These are phyloP conservation scores for Regulus satrapa DNA, from an alignment of 2,113 vertebrate genomes.

Conservation along the genomic window DNA sequence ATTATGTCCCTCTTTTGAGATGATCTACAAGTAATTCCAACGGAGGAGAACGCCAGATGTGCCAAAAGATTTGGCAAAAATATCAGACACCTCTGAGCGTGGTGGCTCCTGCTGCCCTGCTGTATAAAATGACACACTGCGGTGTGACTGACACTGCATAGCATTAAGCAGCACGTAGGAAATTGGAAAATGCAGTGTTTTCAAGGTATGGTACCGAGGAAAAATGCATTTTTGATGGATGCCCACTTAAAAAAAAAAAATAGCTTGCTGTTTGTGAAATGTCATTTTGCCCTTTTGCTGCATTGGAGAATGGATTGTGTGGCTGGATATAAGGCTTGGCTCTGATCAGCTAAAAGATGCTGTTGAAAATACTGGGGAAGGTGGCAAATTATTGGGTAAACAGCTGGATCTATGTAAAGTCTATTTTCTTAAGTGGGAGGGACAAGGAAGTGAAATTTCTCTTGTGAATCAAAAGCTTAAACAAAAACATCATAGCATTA, in stretches of 20 bases:
- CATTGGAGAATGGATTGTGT: not conserved
- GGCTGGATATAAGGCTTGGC: not conserved
- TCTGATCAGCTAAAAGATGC: not conserved
- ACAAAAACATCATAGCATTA: not conserved
- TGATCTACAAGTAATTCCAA: constrained; percentile 76
- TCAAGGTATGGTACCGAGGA: not conserved
- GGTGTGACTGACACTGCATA: constrained; percentile 48
- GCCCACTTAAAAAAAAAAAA: not conserved
- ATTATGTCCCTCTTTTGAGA: constrained; percentile 69
- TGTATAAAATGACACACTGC: constrained; percentile 51
- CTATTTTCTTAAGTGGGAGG: not conserved
- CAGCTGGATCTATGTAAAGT: not conserved
- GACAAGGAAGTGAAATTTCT: not conserved
- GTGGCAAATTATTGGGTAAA: not conserved
- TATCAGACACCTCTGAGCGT: constrained; percentile 43
- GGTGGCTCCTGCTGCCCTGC: constrained; percentile 64
- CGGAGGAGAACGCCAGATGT: constrained; percentile 66
- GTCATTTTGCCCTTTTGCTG: not conserved
- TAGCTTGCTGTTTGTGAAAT: not conserved
- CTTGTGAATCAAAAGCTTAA: not conserved
- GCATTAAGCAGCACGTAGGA: constrained; percentile 17
- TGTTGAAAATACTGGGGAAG: not conserved
- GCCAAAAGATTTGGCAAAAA: constrained; percentile 73
- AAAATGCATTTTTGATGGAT: constrained; percentile 23
- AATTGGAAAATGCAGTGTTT: constrained; percentile 19